A percentile compares a stretch with the other conserved stretches of the same genome.
These are phyloP conservation scores for Manis javanica DNA, from an alignment of 2,797 vertebrate species.

Conservation along the genomic window DNA sequence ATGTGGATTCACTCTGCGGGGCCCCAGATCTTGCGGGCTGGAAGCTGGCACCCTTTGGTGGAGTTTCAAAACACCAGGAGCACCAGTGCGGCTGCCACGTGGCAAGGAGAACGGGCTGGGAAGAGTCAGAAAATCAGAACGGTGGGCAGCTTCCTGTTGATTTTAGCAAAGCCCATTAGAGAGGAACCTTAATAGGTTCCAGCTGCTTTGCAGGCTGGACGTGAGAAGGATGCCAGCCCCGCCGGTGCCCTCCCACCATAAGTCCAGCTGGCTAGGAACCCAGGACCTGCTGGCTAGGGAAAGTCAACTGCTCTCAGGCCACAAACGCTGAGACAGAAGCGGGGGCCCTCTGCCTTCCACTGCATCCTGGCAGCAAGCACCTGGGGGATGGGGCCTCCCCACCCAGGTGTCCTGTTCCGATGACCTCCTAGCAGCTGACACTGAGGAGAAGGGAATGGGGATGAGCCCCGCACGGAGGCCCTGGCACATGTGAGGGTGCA, in stretches of 20 bases:
- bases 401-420: rapidly evolving
- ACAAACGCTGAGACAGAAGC: rapidly evolving
- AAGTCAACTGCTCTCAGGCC: background rate
- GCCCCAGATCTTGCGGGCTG: background rate
- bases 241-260: rapidly evolving
- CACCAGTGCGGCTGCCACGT: rapidly evolving
- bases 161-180: background rate
- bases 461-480: background rate
- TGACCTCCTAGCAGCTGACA: background rate
- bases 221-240: background rate
- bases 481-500: rapidly evolving
- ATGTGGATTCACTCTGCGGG: rapidly evolving
- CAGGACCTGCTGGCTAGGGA: rapidly evolving
- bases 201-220: background rate
- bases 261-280: background rate
- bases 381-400: rapidly evolving
- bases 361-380: background rate
- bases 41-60: rapidly evolving
- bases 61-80: no score
- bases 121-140: background rate
- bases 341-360: background rate
- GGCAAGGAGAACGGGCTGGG: background rate
- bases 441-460: no score
- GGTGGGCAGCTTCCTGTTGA: background rate
- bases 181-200: background rate